Percentiles rank a stretch among this genome's conserved stretches.
Evolutionary conservation across 2,888 invertebrate genomes (phyloP).

Genomic region (Chalcosyrphus nemorum): DNA sequence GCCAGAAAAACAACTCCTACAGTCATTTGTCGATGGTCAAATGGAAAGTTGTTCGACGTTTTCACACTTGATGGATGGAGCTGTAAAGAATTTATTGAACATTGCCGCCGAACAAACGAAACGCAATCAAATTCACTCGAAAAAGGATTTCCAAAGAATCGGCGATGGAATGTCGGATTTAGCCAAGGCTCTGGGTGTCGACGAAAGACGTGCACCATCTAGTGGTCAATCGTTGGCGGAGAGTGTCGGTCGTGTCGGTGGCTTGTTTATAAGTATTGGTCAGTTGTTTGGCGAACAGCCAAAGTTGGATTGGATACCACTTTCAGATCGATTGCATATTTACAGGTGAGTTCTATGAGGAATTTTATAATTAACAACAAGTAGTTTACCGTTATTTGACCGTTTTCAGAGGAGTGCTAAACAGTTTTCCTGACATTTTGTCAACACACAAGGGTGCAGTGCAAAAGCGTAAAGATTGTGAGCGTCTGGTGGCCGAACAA

Average conservation of each 20-base stretch:
- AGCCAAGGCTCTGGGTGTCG: conserved; percentile 91
- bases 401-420: conserved; percentile 89
- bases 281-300: conserved; percentile 95
- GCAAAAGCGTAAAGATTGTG: conserved; percentile 94
- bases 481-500: conserved; percentile 89
- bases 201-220: conserved; percentile 85
- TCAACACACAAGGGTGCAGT: conserved; percentile 94
- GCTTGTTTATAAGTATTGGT: conserved; percentile 94
- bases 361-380: background rate
- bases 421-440: conserved; percentile 94
- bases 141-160: conserved; percentile 93
- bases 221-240: conserved; percentile 87
- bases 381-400: background rate
- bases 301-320: conserved; percentile 93
- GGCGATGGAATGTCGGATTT: conserved; percentile 93
- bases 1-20: conserved; percentile 90
- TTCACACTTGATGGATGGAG: conserved; percentile 92
- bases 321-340: conserved; percentile 95
- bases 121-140: conserved; percentile 86
- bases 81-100: conserved; percentile 91
- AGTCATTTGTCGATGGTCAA: conserved; percentile 89
- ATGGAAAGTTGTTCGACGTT: conserved; percentile 93
- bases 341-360: conserved; percentile 84
- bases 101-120: conserved; percentile 93
- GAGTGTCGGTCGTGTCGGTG: conserved; percentile 93